A percentile compares a stretch with the other conserved stretches of the same genome.
phyloP scores from a whole-genome alignment of 2,113 vertebrate genomes.

The Muntiacus muntjak region DNA sequence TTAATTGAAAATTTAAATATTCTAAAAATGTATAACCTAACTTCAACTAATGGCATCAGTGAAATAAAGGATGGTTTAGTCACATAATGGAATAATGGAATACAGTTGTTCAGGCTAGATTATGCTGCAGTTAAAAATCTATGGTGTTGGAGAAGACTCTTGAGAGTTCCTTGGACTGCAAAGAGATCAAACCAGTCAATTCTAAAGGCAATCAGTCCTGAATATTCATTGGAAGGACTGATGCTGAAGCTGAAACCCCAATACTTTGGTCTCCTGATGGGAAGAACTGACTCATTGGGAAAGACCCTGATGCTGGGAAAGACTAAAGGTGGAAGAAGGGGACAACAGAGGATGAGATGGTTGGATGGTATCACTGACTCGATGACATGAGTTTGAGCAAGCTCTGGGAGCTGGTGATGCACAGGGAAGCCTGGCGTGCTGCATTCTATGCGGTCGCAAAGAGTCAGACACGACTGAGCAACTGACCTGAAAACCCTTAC shows the following conservation, averaged over 20 bases:
- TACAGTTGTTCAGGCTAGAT: neutral
- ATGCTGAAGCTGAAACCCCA: neutral
- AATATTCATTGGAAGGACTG: neutral
- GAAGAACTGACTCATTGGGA: neutral
- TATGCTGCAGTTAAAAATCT: neutral
- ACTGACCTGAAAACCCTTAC: neutral
- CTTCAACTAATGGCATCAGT: neutral
- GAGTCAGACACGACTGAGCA: neutral
- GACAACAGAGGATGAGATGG: neutral
- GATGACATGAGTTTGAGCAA: neutral
- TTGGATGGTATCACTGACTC: neutral
- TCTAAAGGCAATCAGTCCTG: neutral
- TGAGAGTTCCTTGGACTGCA: neutral
- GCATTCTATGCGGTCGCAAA: neutral
- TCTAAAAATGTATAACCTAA: neutral
- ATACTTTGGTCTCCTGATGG: neutral
- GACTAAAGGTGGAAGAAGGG: neutral
- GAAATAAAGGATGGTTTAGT: neutral
- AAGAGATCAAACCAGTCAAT: neutral
- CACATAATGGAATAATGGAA: neutral
- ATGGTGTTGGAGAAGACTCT: neutral
- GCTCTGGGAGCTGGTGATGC: neutral
- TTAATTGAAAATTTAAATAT: neutral
- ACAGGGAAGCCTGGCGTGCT: neutral
- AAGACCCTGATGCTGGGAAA: neutral